Evolutionary conservation across 2,888 invertebrate species (phyloP), one percentile per base, ranked within the genome.

Genomic region (Gymnocheta viridis): DNA sequence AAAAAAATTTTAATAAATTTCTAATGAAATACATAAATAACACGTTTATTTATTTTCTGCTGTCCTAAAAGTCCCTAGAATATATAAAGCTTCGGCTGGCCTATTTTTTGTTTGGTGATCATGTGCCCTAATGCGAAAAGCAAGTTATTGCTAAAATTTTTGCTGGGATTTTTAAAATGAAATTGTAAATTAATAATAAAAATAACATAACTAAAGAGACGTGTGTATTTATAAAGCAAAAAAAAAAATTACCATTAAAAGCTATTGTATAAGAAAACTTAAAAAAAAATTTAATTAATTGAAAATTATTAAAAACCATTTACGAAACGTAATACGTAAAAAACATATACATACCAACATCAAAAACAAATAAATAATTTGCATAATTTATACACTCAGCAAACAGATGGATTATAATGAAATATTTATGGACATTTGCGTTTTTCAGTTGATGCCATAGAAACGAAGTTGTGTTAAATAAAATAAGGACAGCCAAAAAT

Each of bases 281-380:
- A 77, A 58, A 67, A 81, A 17, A 67, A 77, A 51, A 64, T 47
- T 74, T 82, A 85, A 81, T 82, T 80, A 84, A 78, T 80, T 62
- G 54, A 77, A 54, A 67, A 70, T 73, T 83, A 80, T 49, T 47
- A 76, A 82, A 79, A 77, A 27, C 29, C 72, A 82, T 49, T 76
- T 80, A 73, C 49, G 47, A 49, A 70, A 66, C 32, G 38, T 64
- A 66, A 38, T 64, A 79, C 47, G 62, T 72, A 24, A 58, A 74
- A 81, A 73, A 66, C 49, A 44, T 24, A 58, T 74, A 73, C 38
- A 58, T 74, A 73, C 38, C 38, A 64, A 9, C 3, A 58, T 0
- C 9, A 58, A 80, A 85, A 85, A 82, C 62, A 66, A 27, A 74
- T 24, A 80, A 86, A 86, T 79, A 54, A 72, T 41, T 24, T 35